Evolutionary conservation across 1,140 invertebrate genomes (phyloP).

Genomic region (Brevipalpus yothersi): DNA sequence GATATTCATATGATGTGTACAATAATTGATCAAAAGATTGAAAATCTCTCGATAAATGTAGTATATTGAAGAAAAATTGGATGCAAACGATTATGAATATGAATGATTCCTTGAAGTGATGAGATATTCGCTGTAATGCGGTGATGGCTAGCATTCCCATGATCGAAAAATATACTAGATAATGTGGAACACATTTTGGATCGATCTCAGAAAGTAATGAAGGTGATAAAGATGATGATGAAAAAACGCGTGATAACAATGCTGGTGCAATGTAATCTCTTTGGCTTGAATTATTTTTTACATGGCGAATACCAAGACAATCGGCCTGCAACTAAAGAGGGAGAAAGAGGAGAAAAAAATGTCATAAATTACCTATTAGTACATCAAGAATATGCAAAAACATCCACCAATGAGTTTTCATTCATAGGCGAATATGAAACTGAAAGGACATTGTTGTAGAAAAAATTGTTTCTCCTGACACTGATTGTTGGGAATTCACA

Average conservation of each 20-base stretch:
- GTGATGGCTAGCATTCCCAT: slow-evolving; percentile 39
- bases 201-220: background rate
- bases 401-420: no score
- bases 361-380: background rate
- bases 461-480: no score
- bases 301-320: background rate
- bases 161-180: slow-evolving; percentile 42
- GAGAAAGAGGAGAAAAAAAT: background rate
- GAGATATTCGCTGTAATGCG: slow-evolving; percentile 41
- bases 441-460: no score
- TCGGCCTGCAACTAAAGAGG: background rate
- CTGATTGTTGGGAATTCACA: no score
- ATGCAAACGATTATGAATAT: slow-evolving; percentile 31
- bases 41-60: slow-evolving; percentile 28
- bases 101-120: slow-evolving; percentile 36
- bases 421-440: no score
- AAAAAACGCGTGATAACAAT: background rate
- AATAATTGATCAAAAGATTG: slow-evolving; percentile 14
- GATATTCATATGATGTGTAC: background rate
- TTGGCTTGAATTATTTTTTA: background rate
- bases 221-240: background rate
- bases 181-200: slow-evolving; percentile 30
- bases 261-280: background rate
- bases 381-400: no score
- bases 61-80: slow-evolving; percentile 35